phyloP scores from a whole-genome alignment of 1,140 invertebrate genomes.

The Tribolium castaneum region DNA sequence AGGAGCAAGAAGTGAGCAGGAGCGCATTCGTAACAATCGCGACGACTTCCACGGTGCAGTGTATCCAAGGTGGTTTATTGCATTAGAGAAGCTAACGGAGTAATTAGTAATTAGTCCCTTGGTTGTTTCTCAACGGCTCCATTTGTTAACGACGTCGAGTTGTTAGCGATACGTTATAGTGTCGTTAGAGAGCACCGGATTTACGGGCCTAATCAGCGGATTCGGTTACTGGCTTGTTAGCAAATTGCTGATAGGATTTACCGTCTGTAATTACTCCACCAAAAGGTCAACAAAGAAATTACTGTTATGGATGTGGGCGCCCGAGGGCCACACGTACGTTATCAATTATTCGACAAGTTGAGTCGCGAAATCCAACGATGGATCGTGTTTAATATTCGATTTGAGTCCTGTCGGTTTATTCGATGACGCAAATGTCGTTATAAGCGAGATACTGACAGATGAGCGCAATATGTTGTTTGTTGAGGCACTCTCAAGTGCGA shows the following conservation, averaged over 20 bases:
- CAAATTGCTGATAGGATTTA: constrained; percentile 46
- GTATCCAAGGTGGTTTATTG: constrained; percentile 32
- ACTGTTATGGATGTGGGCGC: neutral
- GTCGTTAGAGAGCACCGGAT: constrained; percentile 47
- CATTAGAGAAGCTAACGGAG: constrained; percentile 28
- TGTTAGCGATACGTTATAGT: constrained; percentile 53
- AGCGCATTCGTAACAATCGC: neutral
- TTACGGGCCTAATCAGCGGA: constrained; percentile 50
- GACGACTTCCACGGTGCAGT: constrained; percentile 8
- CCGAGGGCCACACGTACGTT: neutral
- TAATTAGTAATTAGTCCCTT: constrained; percentile 43
- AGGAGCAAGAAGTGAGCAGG: no score
- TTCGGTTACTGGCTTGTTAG: constrained; percentile 51
- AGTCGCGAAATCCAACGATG: neutral
- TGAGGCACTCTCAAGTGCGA: neutral
- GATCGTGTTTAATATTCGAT: neutral
- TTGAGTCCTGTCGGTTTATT: constrained; percentile 1
- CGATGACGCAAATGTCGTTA: neutral
- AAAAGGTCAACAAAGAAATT: constrained; percentile 42
- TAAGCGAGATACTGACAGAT: neutral
- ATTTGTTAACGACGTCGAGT: constrained; percentile 49
- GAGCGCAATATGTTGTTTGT: constrained; percentile 13
- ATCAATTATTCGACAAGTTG: neutral
- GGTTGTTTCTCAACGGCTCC: constrained; percentile 42
- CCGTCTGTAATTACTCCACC: constrained; percentile 37